Evolutionary conservation across 2,797 vertebrate species (phyloP).

Genomic region (Paguma larvata): DNA sequence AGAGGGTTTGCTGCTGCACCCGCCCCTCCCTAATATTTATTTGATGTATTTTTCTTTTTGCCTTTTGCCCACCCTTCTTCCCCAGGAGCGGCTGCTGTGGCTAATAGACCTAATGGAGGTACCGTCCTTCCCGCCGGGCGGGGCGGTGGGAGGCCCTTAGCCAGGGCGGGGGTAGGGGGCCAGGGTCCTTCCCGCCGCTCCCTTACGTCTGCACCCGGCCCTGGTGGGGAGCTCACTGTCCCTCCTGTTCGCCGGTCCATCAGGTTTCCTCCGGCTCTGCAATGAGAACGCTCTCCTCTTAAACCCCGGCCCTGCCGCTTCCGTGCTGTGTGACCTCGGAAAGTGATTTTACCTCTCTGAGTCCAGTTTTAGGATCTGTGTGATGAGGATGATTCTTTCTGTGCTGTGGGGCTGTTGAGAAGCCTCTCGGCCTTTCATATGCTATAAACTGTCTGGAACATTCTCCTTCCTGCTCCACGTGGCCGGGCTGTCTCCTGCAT

Average conservation of each 20-base stretch:
- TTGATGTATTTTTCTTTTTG: conserved; percentile 76
- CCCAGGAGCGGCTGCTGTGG: conserved; percentile 97
- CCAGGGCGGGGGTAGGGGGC: not conserved
- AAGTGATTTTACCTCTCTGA: conserved; percentile 45
- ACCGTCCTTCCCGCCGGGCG: conserved; percentile 85
- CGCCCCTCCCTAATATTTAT: conserved; percentile 59
- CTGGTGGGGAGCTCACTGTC: not conserved
- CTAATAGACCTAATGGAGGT: conserved; percentile 99
- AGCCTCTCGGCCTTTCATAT: not conserved
- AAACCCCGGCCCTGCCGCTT: not conserved
- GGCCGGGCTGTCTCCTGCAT: not conserved
- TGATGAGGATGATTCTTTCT: not conserved
- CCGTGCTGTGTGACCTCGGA: conserved; percentile 44
- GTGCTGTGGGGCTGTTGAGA: not conserved
- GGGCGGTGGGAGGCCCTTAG: conserved; percentile 62
- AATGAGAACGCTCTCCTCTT: not conserved
- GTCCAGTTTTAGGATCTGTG: not conserved
- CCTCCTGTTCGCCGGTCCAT: not conserved
- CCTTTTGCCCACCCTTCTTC: conserved; percentile 61
- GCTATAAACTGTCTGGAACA: not conserved
- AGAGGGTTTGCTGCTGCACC: not conserved
- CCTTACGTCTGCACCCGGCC: not conserved
- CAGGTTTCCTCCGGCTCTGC: not conserved
- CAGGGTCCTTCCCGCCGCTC: not conserved
- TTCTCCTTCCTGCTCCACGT: not conserved